Percentiles rank a stretch among this genome's conserved stretches.
Conservation (phyloP, 1,140 invertebrate genomes). For the Thaumetopoea pityocampa region DNA sequence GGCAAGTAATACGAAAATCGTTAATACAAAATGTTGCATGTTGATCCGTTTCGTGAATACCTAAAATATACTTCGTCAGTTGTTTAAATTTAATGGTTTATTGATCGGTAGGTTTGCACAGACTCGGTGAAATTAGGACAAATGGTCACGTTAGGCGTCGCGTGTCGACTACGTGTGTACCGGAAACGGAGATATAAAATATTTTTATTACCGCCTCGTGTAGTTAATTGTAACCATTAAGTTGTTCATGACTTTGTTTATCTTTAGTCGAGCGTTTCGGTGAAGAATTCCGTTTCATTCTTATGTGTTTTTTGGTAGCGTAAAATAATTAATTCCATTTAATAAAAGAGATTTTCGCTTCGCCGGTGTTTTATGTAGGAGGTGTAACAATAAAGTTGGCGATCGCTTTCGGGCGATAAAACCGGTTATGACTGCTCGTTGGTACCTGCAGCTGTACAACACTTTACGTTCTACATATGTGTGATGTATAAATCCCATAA, state of each 20-base stretch:
- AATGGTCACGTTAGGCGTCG: conserved; percentile 46
- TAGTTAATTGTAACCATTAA: conserved; percentile 48
- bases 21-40: too few relatives aligned
- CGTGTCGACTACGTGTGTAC: conserved; percentile 37
- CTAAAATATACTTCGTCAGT: neutral
- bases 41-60: too few relatives aligned
- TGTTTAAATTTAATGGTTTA: conserved; percentile 15
- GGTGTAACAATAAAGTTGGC: too few relatives aligned
- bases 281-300: conserved; percentile 20
- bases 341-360: too few relatives aligned
- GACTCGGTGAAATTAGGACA: conserved; percentile 48
- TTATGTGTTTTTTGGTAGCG: too few relatives aligned
- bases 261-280: conserved; percentile 24
- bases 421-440: too few relatives aligned
- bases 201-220: conserved; percentile 55
- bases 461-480: too few relatives aligned
- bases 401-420: too few relatives aligned
- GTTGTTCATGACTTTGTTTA: conserved; percentile 42
- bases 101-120: conserved; percentile 31
- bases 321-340: too few relatives aligned
- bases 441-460: too few relatives aligned
- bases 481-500: too few relatives aligned
- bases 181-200: conserved; percentile 47
- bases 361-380: too few relatives aligned
- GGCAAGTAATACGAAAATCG: neutral